Evolutionary conservation across 2,888 invertebrate species (phyloP), one percentile per base, ranked within the genome.

Genomic region (Ferdinandea cuprea): DNA sequence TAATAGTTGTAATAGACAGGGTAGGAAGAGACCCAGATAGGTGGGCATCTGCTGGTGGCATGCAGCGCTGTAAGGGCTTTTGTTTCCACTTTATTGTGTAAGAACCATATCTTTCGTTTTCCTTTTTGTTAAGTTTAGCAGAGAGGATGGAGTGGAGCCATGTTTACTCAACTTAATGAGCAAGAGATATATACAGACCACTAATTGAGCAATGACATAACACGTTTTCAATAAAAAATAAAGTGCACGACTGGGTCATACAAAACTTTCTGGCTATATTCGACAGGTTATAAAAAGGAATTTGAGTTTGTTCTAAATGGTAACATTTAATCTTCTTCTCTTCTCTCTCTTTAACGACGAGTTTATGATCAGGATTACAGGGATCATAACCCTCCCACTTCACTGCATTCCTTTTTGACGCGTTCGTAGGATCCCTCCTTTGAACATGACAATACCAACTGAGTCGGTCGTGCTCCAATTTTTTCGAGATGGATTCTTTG

Each of bases 161-260:
- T 81, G 81, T 77, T 76, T 77, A 81, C 48, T 71, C 81, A 58
- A 66, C 65, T 71, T 71, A 81, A 81, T 76, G 76, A 81, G 71
- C 81, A 81, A 52, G 59, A 65, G 74, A 66, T 71, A 59, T 54
- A 71, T 59, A 81, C 61, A 66, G 65, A 66, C 52, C 54, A 63
- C 69, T 80, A 80, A 80, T 74, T 74, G 74, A 69, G 68, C 74
- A 69, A 74, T 74, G 80, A 69, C 68, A 74, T 74, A 80, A 74
- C 69, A 56, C 30, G 30, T 72, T 54, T 19, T 5, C n/a, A 32
- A 30, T 35, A 44, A 46, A 52, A 28, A 28, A 8, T 15, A 42
- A n/a, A n/a, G n/a, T n/a, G n/a, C n/a, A 44, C 17, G 21, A 50
- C 32, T 44, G 25, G n/a, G n/a, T n/a, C 25, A 42, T 42, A 44